Evolutionary conservation across 2,797 vertebrate genomes (phyloP).

Genomic region (Eleutherodactylus coqui): DNA sequence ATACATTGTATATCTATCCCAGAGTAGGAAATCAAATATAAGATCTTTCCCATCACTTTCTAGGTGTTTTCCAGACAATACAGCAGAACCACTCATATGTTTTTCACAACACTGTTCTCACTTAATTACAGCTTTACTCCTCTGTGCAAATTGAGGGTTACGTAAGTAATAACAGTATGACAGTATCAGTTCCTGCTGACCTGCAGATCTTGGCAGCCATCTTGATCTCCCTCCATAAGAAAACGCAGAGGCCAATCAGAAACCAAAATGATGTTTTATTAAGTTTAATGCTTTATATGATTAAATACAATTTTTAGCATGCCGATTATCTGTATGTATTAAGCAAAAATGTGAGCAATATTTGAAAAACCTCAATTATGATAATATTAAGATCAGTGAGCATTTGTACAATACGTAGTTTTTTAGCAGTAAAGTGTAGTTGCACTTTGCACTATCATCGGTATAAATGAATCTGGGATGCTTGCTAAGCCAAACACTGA

Average conservation of each 20-base stretch:
- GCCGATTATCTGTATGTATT: background rate
- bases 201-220: conserved; percentile 29
- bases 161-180: conserved; percentile 39
- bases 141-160: conserved; percentile 22
- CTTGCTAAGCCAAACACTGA: conserved; percentile 26
- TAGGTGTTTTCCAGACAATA: background rate
- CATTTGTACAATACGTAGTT: background rate
- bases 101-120: background rate
- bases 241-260: background rate
- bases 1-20: no score
- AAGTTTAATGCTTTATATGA: background rate
- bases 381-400: background rate
- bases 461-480: background rate
- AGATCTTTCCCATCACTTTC: background rate
- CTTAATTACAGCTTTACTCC: conserved; percentile 33
- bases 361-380: background rate
- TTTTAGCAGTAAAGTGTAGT: background rate
- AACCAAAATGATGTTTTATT: background rate
- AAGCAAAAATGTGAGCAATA: background rate
- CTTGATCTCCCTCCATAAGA: conserved; percentile 17
- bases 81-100: conserved; percentile 3
- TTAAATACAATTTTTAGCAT: background rate
- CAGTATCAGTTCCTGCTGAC: conserved; percentile 22
- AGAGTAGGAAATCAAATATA: background rate
- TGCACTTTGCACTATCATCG: background rate